These are phyloP conservation scores for Thalpophila matura DNA, from an alignment of 2,888 invertebrate genomes.

Conservation along the genomic window DNA sequence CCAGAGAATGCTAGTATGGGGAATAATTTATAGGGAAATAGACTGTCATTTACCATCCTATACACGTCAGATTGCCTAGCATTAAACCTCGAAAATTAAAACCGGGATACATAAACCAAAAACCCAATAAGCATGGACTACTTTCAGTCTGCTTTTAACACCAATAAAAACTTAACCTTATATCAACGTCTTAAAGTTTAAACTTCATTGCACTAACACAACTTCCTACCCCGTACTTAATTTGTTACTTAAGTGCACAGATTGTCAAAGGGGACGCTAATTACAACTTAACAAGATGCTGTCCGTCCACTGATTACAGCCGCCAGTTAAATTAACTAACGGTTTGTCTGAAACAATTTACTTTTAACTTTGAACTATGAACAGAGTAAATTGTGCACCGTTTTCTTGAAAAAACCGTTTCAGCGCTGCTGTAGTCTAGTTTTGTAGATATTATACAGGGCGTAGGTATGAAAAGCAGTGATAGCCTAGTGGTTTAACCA, in stretches of 20 bases:
- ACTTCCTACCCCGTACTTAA: constrained; percentile 55
- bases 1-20: no score
- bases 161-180: constrained; percentile 16
- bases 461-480: no score
- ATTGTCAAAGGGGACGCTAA: constrained; percentile 66
- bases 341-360: constrained; percentile 61
- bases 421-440: no score
- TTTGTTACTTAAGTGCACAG: constrained; percentile 64
- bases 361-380: constrained; percentile 48
- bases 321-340: constrained; percentile 60
- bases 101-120: constrained; percentile 47
- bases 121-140: constrained; percentile 44
- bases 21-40: no score
- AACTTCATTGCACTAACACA: neutral
- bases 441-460: neutral
- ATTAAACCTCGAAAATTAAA: constrained; percentile 36
- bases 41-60: neutral
- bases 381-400: constrained; percentile 22
- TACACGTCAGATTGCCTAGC: neutral
- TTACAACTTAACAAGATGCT: constrained; percentile 65
- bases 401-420: constrained; percentile 14
- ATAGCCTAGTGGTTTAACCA: no score
- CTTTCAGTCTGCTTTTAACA: neutral
- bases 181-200: fast-evolving
- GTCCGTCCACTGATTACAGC: constrained; percentile 59